Evolutionary conservation across 2,888 invertebrate species (phyloP), one percentile per base, ranked within the genome.

Genomic region (Dryocosmus kuriphilus): DNA sequence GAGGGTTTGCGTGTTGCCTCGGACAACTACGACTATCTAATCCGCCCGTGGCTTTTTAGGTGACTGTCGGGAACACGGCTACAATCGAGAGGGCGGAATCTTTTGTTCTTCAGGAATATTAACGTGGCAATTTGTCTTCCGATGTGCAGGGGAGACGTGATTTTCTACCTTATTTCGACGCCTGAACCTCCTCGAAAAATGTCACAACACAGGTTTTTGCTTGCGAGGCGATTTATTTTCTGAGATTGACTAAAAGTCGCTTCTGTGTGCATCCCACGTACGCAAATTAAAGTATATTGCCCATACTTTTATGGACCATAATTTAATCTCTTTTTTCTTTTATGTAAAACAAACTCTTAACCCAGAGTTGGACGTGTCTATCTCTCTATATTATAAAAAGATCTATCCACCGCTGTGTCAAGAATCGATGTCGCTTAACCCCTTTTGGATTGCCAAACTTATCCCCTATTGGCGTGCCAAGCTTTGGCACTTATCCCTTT

Each of bases 101-200:
- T 71, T 30, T 71, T 71, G 51, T 71, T 67, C 30, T 51, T 71
- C 30, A 51, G 19, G 46, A 71, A 51, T 71, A 51, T 51, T 71
- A 71, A 71, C 71, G 71, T 71, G 51, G 71, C 71, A 51, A 71
- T 51, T 71, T 71, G 32, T 71, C 71, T 71, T 51, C n/a, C 46
- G 8, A 2, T 67, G 19, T 67, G 8, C 51, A 30, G 1, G n/a
- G 67, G n/a, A 71, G 51, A 51, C n/a, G 71, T 51, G 30, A 71
- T 71, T 51, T 57, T 71, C 30, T 30, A n/a, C 30, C 27, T 16
- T 41, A 67, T 67, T 51, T 51, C 19, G 46, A 67, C 24, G 8
- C 67, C 24, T 32, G 35, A n/a, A 9, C 32, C 62, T 63, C 30
- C 35, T 41, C 22, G 27, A 0, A 41, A 41, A 67, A 46, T 67